Percentiles rank a stretch among this genome's conserved stretches.
These are phyloP conservation scores for Phyllotis vaccarum DNA, from an alignment of 2,797 vertebrate genomes.

Conservation along the genomic window DNA sequence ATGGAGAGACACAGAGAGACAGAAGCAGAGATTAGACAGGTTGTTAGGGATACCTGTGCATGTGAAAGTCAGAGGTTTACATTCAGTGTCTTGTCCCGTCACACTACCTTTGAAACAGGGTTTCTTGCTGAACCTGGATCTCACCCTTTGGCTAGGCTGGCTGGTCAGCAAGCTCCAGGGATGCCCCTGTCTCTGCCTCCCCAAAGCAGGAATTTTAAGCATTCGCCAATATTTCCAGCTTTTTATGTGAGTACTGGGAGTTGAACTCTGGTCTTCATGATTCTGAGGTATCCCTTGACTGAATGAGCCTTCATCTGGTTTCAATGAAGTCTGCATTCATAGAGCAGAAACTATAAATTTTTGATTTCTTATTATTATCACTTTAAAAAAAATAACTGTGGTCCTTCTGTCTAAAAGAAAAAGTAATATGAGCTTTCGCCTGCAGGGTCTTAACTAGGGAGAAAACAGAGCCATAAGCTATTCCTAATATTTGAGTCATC, in stretches of 20 bases:
- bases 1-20: too few relatives aligned
- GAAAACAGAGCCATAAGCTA: constrained; percentile 74
- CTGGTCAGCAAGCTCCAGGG: background rate
- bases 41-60: background rate
- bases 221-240: background rate
- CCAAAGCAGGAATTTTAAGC: background rate
- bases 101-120: background rate
- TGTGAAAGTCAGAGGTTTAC: background rate
- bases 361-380: constrained; percentile 78
- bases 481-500: constrained; percentile 65
- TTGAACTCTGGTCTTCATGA: background rate
- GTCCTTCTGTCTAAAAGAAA: constrained; percentile 84
- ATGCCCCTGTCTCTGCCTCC: background rate
- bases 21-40: background rate
- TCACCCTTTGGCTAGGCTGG: too few relatives aligned
- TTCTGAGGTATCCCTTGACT: background rate
- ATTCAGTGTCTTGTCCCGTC: background rate
- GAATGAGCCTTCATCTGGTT: constrained; percentile 78
- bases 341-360: constrained; percentile 83
- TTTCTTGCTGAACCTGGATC: background rate
- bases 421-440: constrained; percentile 81
- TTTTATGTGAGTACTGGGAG: background rate
- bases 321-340: constrained; percentile 84
- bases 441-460: constrained; percentile 59
- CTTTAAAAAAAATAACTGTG: constrained; percentile 79